These are phyloP conservation scores for Polypedilum vanderplanki DNA, from an alignment of 1,140 invertebrate species.

Conservation along the genomic window DNA sequence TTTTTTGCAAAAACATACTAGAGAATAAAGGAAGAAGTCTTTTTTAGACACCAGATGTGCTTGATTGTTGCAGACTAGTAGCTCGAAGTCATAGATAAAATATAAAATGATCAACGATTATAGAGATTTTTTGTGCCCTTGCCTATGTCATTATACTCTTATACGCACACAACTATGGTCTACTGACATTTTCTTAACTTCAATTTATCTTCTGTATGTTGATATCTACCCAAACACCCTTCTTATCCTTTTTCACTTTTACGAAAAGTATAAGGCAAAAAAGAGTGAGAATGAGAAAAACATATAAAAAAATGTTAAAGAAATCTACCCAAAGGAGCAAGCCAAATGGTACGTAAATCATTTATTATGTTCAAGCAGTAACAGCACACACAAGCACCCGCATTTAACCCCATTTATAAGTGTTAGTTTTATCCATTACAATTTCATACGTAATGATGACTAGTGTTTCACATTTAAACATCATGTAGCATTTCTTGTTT, in stretches of 20 bases:
- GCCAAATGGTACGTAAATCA: constrained; percentile 23
- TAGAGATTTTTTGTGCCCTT: background rate
- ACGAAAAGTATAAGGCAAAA: background rate
- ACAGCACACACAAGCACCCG: background rate
- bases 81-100: background rate
- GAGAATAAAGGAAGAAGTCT: background rate
- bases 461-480: background rate
- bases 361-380: constrained; percentile 19
- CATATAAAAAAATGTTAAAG: no score
- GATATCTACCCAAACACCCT: background rate
- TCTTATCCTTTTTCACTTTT: background rate
- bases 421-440: background rate
- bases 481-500: background rate
- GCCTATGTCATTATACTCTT: no score
- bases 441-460: background rate
- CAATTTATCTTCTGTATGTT: background rate
- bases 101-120: constrained; percentile 14
- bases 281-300: background rate
- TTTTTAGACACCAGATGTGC: constrained; percentile 22
- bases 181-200: background rate
- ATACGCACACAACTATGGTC: no score
- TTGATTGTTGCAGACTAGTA: constrained; percentile 20
- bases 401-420: constrained; percentile 23
- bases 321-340: no score
- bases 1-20: background rate